These are phyloP conservation scores for Diglossa cyanea DNA, from an alignment of 2,797 vertebrate species.

Conservation along the genomic window DNA sequence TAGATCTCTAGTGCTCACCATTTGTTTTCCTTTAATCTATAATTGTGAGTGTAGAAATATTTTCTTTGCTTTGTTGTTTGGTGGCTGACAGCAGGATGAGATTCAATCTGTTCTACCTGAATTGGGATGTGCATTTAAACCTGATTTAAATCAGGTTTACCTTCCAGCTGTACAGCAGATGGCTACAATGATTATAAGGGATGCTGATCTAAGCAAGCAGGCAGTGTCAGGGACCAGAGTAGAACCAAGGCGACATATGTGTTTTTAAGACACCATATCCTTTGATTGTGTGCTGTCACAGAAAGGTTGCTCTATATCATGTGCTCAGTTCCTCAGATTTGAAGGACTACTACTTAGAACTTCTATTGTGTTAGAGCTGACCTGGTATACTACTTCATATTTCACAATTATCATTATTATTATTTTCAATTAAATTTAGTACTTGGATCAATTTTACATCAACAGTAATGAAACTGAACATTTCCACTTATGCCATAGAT, in stretches of 20 bases:
- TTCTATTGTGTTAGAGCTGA: background rate
- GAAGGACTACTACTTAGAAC: background rate
- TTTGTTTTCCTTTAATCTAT: background rate
- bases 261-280: background rate
- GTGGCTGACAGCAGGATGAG: background rate
- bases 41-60: background rate
- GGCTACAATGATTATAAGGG: background rate
- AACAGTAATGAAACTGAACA: background rate
- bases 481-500: background rate
- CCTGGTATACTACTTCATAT: background rate
- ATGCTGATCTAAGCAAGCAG: background rate
- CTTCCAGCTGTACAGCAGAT: background rate
- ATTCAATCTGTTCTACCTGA: background rate
- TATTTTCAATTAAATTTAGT: slow-evolving; percentile 1
- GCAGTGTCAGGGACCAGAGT: rapidly evolving
- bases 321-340: background rate
- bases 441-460: background rate
- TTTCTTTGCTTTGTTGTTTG: background rate
- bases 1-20: background rate
- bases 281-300: background rate
- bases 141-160: background rate
- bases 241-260: rapidly evolving
- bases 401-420: background rate
- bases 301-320: background rate
- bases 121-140: rapidly evolving